Conservation (phyloP, 2,797 vertebrate genomes). For the Eleutherodactylus coqui region DNA sequence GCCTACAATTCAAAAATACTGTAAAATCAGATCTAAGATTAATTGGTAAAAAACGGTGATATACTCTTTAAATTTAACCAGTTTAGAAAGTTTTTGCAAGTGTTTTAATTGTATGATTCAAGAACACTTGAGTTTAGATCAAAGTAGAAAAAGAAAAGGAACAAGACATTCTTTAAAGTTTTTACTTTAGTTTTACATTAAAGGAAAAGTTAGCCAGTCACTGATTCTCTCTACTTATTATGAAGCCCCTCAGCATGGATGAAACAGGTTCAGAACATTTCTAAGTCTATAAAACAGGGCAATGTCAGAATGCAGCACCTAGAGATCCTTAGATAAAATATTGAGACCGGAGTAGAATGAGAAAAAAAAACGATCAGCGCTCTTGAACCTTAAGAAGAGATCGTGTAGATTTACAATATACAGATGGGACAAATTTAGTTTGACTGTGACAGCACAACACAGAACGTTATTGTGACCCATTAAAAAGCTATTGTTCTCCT, state of each 20-base stretch:
- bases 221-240: neutral
- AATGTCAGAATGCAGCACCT: neutral
- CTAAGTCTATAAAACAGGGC: neutral
- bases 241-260: neutral
- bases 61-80: neutral
- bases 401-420: too few species aligned
- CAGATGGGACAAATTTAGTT: too few species aligned
- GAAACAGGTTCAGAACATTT: neutral
- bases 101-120: constrained; percentile 1
- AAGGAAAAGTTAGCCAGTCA: neutral
- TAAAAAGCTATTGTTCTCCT: too few species aligned
- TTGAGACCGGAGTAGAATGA: neutral
- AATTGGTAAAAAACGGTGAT: too few species aligned
- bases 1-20: too few species aligned
- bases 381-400: too few species aligned
- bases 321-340: too few species aligned
- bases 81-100: neutral
- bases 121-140: constrained; percentile 9
- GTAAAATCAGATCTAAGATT: too few species aligned
- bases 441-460: too few species aligned
- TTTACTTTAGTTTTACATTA: constrained; percentile 19
- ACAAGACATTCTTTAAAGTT: constrained; percentile 7
- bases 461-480: too few species aligned
- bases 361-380: neutral
- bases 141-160: neutral